Evolutionary conservation across 2,113 vertebrate species (phyloP).

Genomic region (Otocyon megalotis): DNA sequence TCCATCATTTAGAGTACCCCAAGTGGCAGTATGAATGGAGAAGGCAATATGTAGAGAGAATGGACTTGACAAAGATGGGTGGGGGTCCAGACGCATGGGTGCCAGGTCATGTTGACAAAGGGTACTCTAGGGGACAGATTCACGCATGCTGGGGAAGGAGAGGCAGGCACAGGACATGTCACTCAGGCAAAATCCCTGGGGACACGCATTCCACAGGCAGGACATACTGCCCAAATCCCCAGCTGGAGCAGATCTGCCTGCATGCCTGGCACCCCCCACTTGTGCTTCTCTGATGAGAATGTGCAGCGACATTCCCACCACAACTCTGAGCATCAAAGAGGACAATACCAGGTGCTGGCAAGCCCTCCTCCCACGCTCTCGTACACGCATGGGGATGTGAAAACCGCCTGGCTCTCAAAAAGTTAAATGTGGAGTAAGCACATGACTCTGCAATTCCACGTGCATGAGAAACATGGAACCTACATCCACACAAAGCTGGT

Average conservation of each 20-base stretch:
- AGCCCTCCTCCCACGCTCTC: not conserved
- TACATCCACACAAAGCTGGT: accelerated
- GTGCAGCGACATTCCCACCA: accelerated
- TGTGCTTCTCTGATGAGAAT: not conserved
- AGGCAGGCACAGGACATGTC: accelerated
- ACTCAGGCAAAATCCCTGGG: not conserved
- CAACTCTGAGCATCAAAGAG: accelerated
- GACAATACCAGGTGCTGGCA: accelerated
- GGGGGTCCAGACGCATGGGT: accelerated
- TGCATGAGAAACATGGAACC: not conserved
- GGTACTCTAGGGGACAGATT: not conserved
- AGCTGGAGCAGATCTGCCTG: not conserved
- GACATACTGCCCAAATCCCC: not conserved
- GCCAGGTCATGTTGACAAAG: accelerated
- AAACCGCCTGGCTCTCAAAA: not conserved
- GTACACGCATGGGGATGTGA: accelerated
- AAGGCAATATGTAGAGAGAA: too few relatives aligned
- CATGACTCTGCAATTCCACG: accelerated
- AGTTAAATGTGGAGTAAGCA: accelerated
- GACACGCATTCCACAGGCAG: accelerated
- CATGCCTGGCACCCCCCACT: not conserved
- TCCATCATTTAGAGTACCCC: not conserved
- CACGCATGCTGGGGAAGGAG: accelerated
- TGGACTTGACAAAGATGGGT: accelerated
- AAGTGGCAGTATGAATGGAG: too few relatives aligned